phyloP scores from a whole-genome alignment of 2,113 vertebrate species.

The Neofelis nebulosa region DNA sequence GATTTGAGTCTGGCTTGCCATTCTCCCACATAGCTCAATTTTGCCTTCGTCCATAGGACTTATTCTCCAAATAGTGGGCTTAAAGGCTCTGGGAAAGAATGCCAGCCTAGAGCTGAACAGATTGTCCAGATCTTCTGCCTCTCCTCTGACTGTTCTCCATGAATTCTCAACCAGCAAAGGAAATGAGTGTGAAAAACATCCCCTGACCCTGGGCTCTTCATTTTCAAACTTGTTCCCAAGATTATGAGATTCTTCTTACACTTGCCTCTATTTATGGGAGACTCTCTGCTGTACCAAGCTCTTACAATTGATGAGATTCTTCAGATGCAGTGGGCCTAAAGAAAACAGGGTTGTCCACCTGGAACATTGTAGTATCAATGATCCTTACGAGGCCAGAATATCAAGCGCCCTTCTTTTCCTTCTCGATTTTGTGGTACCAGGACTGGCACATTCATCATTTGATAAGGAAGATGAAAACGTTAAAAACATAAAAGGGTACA shows the following conservation, averaged over 20 bases:
- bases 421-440: neutral
- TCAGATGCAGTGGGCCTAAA: neutral
- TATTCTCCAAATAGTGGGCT: neutral
- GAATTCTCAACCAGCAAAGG: neutral
- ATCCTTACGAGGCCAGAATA: neutral
- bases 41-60: neutral
- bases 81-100: neutral
- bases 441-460: neutral
- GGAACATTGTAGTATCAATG: neutral
- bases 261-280: neutral
- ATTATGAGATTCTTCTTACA: neutral
- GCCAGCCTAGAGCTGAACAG: neutral
- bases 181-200: neutral
- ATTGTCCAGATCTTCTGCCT: neutral
- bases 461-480: neutral
- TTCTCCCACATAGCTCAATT: neutral
- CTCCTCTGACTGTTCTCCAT: neutral
- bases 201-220: neutral
- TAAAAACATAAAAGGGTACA: neutral
- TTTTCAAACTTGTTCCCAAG: neutral
- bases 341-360: neutral
- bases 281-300: neutral
- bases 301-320: neutral
- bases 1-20: neutral
- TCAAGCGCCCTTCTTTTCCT: neutral